These are phyloP conservation scores for Endomychus coccineus DNA, from an alignment of 2,888 invertebrate genomes.

Conservation along the genomic window DNA sequence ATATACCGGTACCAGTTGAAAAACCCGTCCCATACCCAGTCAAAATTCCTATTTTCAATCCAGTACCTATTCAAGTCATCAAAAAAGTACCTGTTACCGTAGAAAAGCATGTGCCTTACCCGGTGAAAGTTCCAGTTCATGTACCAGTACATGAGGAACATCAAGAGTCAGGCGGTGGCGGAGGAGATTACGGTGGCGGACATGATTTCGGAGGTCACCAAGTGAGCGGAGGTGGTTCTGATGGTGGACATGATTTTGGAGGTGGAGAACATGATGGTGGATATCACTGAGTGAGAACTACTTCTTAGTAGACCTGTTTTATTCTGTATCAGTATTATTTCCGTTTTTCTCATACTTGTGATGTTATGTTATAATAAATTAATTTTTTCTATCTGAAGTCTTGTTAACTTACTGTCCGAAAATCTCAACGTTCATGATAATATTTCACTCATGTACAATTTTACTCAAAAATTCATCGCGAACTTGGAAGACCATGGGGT, in stretches of 20 bases:
- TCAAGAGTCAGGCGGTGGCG: conserved; percentile 25
- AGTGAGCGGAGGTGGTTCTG: conserved; percentile 23
- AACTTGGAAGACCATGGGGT: too few species aligned
- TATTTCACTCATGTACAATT: too few species aligned
- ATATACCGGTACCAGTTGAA: conserved; percentile 59
- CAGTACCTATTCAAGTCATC: conserved; percentile 52
- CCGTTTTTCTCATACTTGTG: conserved; percentile 28
- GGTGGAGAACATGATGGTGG: conserved; percentile 22
- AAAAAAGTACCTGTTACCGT: conserved; percentile 40
- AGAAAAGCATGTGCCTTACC: conserved; percentile 58
- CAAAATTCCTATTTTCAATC: conserved; percentile 55
- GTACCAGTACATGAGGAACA: conserved; percentile 50
- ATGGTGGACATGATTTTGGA: conserved; percentile 24
- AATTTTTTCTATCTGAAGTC: too few species aligned
- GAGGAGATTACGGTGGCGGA: conserved; percentile 31
- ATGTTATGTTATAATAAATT: conserved; percentile 31
- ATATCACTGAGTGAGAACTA: conserved; percentile 23
- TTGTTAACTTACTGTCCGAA: too few species aligned
- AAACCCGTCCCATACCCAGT: conserved; percentile 60
- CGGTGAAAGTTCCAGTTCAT: conserved; percentile 62
- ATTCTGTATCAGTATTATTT: conserved; percentile 34
- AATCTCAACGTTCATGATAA: too few species aligned
- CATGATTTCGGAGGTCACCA: conserved; percentile 26
- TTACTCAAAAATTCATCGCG: too few species aligned
- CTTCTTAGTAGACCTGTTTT: conserved; percentile 17